Percentiles rank a stretch among this genome's conserved stretches.
phyloP scores from a whole-genome alignment of 2,113 vertebrate species.

The Circaetus cinerascens region DNA sequence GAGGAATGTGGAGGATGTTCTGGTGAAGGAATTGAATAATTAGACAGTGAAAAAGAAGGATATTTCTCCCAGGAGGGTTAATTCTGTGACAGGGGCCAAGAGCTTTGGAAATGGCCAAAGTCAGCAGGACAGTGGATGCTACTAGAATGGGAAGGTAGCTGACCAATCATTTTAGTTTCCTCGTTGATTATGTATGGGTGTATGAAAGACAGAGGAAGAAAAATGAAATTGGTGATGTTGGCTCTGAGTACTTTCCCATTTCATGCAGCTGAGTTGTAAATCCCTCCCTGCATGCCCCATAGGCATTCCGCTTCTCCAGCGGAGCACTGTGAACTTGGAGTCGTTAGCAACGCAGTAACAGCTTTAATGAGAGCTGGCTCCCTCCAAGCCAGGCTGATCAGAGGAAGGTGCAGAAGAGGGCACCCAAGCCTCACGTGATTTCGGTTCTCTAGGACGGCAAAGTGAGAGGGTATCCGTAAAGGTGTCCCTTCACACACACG shows the following conservation, averaged over 20 bases:
- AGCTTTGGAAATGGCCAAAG: background rate
- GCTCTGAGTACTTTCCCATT: background rate
- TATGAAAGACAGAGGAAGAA: background rate
- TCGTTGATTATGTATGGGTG: background rate
- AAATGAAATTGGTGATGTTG: background rate
- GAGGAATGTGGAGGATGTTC: background rate
- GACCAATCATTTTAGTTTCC: background rate
- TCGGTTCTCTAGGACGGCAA: background rate
- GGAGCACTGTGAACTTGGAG: background rate
- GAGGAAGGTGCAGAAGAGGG: background rate
- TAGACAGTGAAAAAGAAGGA: background rate
- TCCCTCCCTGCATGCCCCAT: background rate
- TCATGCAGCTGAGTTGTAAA: background rate
- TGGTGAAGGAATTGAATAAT: background rate
- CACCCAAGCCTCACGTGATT: accelerated
- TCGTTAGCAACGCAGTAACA: background rate
- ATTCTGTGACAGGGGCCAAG: background rate
- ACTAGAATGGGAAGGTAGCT: background rate
- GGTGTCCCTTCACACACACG: background rate
- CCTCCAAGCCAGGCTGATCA: background rate
- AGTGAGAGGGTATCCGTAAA: accelerated
- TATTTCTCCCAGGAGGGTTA: background rate
- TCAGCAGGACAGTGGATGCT: background rate
- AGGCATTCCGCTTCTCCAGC: background rate
- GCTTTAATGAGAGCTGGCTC: background rate